A percentile compares a stretch with the other conserved stretches of the same genome.
phyloP scores from a whole-genome alignment of 2,113 vertebrate species.

The Kryptolebias marmoratus region DNA sequence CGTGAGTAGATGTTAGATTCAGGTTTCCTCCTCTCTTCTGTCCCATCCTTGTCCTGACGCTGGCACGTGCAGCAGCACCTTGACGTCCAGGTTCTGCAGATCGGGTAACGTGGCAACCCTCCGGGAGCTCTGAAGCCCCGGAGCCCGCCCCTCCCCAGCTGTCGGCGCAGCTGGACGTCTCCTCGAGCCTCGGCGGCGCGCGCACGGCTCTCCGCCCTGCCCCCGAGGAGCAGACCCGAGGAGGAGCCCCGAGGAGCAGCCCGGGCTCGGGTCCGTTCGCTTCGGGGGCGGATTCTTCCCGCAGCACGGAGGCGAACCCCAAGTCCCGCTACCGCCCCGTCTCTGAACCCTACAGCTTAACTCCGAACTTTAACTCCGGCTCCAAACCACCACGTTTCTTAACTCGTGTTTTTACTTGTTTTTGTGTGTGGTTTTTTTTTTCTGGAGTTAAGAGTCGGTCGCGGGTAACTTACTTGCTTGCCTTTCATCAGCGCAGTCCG shows the following conservation, averaged over 20 bases:
- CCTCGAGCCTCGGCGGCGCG: background rate
- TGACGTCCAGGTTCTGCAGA: slow-evolving; percentile 36
- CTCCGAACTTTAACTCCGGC: background rate
- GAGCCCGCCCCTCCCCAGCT: slow-evolving; percentile 45
- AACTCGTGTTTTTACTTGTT: no score
- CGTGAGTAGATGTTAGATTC: no score
- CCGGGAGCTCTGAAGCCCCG: background rate
- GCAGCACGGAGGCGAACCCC: slow-evolving; percentile 6
- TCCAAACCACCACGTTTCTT: no score
- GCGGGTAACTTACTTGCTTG: slow-evolving; percentile 55
- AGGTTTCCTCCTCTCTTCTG: no score
- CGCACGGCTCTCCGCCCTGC: background rate
- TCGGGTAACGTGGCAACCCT: slow-evolving; percentile 74
- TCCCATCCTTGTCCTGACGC: no score
- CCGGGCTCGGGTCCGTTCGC: no score
- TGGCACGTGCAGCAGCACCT: no score
- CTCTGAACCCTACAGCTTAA: background rate
- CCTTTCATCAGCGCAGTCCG: slow-evolving; percentile 35
- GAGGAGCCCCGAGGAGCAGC: no score
- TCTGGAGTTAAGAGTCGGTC: background rate
- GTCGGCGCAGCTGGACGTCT: slow-evolving; percentile 43
- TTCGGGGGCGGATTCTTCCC: no score
- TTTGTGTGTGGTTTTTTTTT: background rate
- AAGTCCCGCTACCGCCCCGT: slow-evolving; percentile 1
- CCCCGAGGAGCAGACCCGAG: no score